phyloP scores from a whole-genome alignment of 2,888 invertebrate species.

The Pammene aurita region DNA sequence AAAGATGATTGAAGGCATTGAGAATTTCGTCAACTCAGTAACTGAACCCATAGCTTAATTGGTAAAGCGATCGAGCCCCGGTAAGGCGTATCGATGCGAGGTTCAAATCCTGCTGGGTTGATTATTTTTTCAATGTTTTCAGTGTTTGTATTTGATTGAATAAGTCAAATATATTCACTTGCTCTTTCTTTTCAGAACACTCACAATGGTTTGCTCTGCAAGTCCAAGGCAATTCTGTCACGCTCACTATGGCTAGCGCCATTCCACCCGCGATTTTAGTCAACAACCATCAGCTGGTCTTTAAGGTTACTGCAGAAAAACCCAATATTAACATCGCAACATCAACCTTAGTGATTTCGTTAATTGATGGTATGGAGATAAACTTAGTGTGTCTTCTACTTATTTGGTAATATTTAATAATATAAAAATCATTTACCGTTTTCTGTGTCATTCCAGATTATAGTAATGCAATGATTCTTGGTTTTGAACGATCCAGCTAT shows the following conservation, averaged over 20 bases:
- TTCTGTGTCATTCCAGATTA: slow-evolving; percentile 41
- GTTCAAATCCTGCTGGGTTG: too few relatives aligned
- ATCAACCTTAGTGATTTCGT: slow-evolving; percentile 49
- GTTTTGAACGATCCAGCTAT: slow-evolving; percentile 47
- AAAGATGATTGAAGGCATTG: too few relatives aligned
- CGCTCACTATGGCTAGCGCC: slow-evolving; percentile 41
- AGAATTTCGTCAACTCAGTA: too few relatives aligned
- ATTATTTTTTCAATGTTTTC: too few relatives aligned
- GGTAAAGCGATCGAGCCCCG: too few relatives aligned
- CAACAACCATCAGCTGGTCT: slow-evolving; percentile 50
- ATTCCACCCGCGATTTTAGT: slow-evolving; percentile 50
- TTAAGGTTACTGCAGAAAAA: slow-evolving; percentile 48
- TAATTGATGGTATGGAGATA: slow-evolving; percentile 40
- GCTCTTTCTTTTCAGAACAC: slow-evolving; percentile 45
- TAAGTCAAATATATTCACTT: too few relatives aligned
- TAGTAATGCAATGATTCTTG: slow-evolving; percentile 43
- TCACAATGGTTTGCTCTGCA: slow-evolving; percentile 48
- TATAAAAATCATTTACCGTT: too few relatives aligned
- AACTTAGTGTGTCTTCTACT: too few relatives aligned
- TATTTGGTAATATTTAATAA: too few relatives aligned
- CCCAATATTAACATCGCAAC: slow-evolving; percentile 45
- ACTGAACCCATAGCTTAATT: too few relatives aligned
- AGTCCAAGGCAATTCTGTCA: slow-evolving; percentile 43
- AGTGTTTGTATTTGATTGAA: too few relatives aligned
- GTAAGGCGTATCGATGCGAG: too few relatives aligned